phyloP scores from a whole-genome alignment of 2,113 vertebrate species.

The Dicentrarchus labrax region DNA sequence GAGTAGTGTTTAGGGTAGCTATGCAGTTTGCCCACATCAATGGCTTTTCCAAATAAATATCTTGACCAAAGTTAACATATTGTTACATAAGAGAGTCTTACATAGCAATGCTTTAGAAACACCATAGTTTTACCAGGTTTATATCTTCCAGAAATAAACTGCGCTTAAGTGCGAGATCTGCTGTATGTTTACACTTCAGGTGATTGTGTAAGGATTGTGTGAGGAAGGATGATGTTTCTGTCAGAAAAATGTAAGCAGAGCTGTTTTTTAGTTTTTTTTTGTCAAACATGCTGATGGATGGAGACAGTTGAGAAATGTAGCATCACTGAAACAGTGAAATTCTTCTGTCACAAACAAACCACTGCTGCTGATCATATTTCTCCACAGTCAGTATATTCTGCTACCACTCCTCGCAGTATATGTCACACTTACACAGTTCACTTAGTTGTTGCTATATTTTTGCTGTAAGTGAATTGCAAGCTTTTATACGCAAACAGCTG shows the following conservation, averaged over 20 bases:
- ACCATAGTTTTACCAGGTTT: conserved; percentile 27
- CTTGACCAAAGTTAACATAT: conserved; percentile 24
- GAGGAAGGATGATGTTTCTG: conserved; percentile 4
- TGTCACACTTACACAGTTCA: conserved; percentile 18
- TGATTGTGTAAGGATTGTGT: conserved; percentile 26
- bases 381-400: conserved; percentile 10
- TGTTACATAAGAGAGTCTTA: conserved; percentile 35
- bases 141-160: conserved; percentile 45
- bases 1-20: no score
- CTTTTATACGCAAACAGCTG: no score
- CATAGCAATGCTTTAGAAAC: conserved; percentile 14
- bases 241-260: conserved; percentile 27
- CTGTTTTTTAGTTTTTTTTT: conserved; percentile 2
- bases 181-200: conserved; percentile 41
- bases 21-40: not conserved
- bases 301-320: conserved; percentile 48
- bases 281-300: conserved; percentile 38
- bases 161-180: conserved; percentile 27
- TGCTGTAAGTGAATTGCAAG: not conserved
- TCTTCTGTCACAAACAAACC: conserved; percentile 52
- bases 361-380: conserved; percentile 29
- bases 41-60: conserved; percentile 42
- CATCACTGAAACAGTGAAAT: conserved; percentile 20
- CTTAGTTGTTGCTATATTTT: conserved; percentile 21
- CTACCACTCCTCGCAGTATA: not conserved